Percentiles rank a stretch among this genome's conserved stretches.
These are phyloP conservation scores for Bombus picipes DNA, from an alignment of 1,140 invertebrate genomes.

Conservation along the genomic window DNA sequence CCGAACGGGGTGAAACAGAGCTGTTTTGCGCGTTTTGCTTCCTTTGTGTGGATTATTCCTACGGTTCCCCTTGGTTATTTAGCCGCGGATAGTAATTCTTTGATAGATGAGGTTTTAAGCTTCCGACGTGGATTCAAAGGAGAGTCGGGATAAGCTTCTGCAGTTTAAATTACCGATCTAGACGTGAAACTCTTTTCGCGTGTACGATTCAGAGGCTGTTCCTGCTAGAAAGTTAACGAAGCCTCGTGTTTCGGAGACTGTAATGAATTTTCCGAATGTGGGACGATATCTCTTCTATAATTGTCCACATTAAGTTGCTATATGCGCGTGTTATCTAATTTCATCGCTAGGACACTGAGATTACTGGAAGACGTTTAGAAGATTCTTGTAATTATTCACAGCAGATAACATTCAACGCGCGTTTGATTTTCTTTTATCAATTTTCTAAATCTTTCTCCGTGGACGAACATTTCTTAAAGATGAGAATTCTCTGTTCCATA, in stretches of 20 bases:
- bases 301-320: neutral
- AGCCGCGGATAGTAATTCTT: neutral
- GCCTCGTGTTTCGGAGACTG: neutral
- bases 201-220: neutral
- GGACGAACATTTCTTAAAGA: too few relatives aligned
- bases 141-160: neutral
- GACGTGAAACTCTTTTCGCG: neutral
- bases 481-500: too few relatives aligned
- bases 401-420: neutral
- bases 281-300: constrained; percentile 18
- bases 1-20: neutral
- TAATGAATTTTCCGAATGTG: constrained; percentile 11
- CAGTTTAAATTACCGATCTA: neutral
- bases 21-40: neutral
- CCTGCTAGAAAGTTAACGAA: neutral
- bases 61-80: neutral
- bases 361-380: neutral
- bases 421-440: too few relatives aligned
- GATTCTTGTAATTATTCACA: neutral
- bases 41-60: neutral
- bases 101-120: neutral
- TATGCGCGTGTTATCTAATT: neutral
- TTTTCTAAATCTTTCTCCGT: too few relatives aligned
- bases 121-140: neutral
- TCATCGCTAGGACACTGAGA: neutral